Evolutionary conservation across 2,113 vertebrate genomes (phyloP).

Genomic region (Pollimyrus isidori): DNA sequence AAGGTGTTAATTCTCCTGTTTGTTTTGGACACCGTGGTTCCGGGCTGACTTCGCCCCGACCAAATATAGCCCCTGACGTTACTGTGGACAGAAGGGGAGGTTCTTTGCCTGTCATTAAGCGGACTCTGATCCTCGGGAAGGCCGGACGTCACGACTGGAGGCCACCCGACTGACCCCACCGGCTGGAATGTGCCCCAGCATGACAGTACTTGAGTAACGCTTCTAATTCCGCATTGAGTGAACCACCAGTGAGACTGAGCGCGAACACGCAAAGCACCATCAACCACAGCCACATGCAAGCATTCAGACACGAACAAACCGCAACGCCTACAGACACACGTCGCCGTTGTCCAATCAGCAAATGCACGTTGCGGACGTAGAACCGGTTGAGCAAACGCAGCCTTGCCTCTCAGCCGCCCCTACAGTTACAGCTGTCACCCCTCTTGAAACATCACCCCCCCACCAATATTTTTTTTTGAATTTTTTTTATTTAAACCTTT

Average conservation of each 20-base stretch:
- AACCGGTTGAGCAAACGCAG: not conserved
- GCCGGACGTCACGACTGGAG: not conserved
- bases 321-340: not conserved
- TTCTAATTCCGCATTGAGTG: not conserved
- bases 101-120: not conserved
- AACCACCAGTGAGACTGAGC: not conserved
- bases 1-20: not conserved
- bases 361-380: not conserved
- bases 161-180: not conserved
- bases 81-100: not conserved
- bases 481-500: no score
- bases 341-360: not conserved
- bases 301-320: not conserved
- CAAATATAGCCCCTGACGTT: conserved; percentile 1
- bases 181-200: not conserved
- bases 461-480: no score
- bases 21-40: not conserved
- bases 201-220: not conserved
- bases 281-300: not conserved
- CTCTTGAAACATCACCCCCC: not conserved
- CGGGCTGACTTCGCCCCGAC: not conserved
- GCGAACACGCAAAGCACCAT: not conserved
- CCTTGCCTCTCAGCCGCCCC: not conserved
- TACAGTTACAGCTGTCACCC: not conserved
- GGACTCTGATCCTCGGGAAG: not conserved